Base-by-base conservation (phyloP, 2,888 invertebrate genomes). In the Phyllotreta cruciferae region DNA sequence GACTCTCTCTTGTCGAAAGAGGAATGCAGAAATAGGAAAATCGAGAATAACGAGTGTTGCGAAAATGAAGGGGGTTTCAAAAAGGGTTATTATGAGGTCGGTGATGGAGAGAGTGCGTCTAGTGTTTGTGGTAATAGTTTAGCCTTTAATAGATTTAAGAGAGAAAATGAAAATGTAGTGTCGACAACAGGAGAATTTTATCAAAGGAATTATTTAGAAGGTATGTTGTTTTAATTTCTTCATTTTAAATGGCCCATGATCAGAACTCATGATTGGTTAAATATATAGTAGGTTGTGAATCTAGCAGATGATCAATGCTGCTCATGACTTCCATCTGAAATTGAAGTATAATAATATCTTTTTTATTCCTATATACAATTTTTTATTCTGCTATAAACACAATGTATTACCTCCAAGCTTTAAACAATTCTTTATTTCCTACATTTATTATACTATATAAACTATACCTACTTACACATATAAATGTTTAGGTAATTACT, bases 1-100 rank as follows among this genome's bases (percentile, higher is more conserved):
- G 78, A 78, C 56, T 76, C 78, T 0, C 44, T 69, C 4, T 66
- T 78, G 35, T 69, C 77, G 37, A 71, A 74, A 4, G 54, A 34
- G 11, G 56, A 13, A 10, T n/a, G 10, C 13, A 53, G 34, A 34
- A 49, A 34, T 8, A 50, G 36, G 45, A 38, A 42, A 42, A 47
- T 11, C 3, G 35, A 35, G 10, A 24, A 10, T 13, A 56, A 24
- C 34, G 56, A 56, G 13, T 56, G 39, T 49, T 34, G 41, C 52
- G 38, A 13, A 6, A 49, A 45, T 24, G 34, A 34, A 11, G 24
- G 13, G 9, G 39, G 24, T 24, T 24, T 52, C 39, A 34, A 39
- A 6, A 45, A 54, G 44, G 47, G 56, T 34, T 56, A 35, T 45
- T 36, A 39, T 11, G 47, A 47, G 14, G 45, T 37, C 24, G 53